A percentile compares a stretch with the other conserved stretches of the same genome.
Evolutionary conservation across 2,888 invertebrate species (phyloP).

Genomic region (Andrena minutula): DNA sequence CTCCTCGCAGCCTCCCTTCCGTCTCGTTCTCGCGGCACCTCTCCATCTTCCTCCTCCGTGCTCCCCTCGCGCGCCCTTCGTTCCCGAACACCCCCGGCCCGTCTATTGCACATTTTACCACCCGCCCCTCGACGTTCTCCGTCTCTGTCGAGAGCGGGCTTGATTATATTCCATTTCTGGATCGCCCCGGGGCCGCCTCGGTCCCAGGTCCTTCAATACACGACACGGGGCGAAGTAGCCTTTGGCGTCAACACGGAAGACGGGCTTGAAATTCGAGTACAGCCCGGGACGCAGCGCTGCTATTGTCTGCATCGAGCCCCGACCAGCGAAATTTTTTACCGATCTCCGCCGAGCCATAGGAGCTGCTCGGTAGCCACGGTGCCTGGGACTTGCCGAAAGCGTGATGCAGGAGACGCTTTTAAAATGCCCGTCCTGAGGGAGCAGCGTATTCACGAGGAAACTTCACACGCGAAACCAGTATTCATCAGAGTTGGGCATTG

Average conservation of each 20-base stretch:
- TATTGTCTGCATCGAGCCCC: conserved; percentile 51
- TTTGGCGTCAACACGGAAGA: conserved; percentile 80
- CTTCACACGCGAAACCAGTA: too few relatives aligned
- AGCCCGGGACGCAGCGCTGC: conserved; percentile 42
- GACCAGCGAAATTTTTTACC: conserved; percentile 40
- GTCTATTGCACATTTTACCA: conserved; percentile 56
- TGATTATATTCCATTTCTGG: conserved; percentile 85
- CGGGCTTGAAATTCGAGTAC: conserved; percentile 80
- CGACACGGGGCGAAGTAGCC: conserved; percentile 79
- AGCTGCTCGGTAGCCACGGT: not conserved
- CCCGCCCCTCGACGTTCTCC: conserved; percentile 40
- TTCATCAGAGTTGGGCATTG: too few relatives aligned
- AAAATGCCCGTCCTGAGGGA: too few relatives aligned
- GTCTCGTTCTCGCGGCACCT: not conserved
- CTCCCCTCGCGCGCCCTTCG: not conserved
- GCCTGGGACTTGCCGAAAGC: not conserved
- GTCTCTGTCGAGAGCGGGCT: conserved; percentile 65
- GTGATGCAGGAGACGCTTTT: not conserved
- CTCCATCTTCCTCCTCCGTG: not conserved
- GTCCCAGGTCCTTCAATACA: conserved; percentile 75
- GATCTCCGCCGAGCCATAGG: not conserved
- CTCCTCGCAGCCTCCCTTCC: not conserved
- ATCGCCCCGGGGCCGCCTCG: conserved; percentile 75
- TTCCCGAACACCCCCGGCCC: not conserved
- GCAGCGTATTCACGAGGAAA: too few relatives aligned